phyloP scores from a whole-genome alignment of 2,888 invertebrate genomes.

The Clanis bilineata region DNA sequence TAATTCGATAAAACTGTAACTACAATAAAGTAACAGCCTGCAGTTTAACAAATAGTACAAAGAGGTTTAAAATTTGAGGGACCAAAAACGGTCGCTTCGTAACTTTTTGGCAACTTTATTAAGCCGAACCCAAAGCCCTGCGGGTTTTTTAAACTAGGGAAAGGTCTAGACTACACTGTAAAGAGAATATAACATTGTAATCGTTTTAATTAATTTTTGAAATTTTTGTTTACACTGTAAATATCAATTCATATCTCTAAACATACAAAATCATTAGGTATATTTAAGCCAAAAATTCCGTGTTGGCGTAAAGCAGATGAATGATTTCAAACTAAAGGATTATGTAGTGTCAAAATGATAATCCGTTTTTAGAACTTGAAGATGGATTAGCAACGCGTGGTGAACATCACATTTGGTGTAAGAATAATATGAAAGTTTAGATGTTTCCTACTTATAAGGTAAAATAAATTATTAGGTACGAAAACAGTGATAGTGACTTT shows the following conservation, averaged over 20 bases:
- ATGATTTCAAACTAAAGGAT: not conserved
- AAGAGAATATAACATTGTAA: no score
- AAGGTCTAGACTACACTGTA: no score
- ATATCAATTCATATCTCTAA: not conserved
- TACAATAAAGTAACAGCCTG: not conserved
- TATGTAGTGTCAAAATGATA: not conserved
- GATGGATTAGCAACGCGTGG: not conserved
- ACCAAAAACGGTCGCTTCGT: not conserved
- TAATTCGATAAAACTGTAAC: not conserved
- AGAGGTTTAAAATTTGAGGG: not conserved
- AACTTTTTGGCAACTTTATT: not conserved
- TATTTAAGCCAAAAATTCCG: no score
- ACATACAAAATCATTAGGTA: not conserved
- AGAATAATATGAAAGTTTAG: not conserved
- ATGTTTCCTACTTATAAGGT: not conserved
- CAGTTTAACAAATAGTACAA: not conserved
- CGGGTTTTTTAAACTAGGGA: not conserved
- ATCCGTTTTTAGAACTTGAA: not conserved
- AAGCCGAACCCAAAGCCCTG: not conserved
- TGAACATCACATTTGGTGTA: not conserved
- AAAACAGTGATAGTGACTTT: no score
- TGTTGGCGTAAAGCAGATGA: not conserved
- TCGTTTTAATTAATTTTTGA: not conserved
- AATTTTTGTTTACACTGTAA: not conserved
- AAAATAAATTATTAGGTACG: no score